These are phyloP conservation scores for Muscidifurax raptorellus DNA, from an alignment of 1,140 invertebrate genomes.

Conservation along the genomic window DNA sequence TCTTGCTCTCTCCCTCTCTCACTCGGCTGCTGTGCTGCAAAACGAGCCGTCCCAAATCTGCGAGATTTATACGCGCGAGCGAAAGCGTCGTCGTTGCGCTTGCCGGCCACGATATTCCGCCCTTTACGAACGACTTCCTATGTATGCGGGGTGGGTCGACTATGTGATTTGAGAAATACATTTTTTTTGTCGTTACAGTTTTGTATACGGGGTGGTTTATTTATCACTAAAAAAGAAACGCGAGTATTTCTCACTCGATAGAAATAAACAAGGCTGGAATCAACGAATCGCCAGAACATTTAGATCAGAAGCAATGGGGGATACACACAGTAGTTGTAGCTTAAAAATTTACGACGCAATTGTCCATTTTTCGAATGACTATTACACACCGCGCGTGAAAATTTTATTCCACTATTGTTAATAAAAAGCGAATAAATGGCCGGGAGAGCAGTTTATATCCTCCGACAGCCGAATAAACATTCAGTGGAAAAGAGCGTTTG, in stretches of 20 bases:
- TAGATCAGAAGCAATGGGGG: too few species aligned
- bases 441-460: background rate
- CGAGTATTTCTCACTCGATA: too few species aligned
- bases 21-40: background rate
- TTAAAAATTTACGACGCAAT: too few species aligned
- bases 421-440: background rate
- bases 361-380: background rate
- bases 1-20: slow-evolving; percentile 18
- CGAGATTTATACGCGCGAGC: slow-evolving; percentile 37
- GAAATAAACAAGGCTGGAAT: too few species aligned
- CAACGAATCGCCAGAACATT: too few species aligned
- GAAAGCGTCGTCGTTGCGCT: slow-evolving; percentile 16
- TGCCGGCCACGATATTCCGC: background rate
- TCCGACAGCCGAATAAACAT: background rate
- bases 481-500: background rate
- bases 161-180: background rate
- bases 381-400: background rate
- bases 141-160: too few species aligned
- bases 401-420: background rate
- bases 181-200: too few species aligned
- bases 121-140: slow-evolving; percentile 38
- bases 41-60: slow-evolving; percentile 40
- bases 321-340: too few species aligned
- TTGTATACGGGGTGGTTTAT: too few species aligned
- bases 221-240: too few species aligned